These are phyloP conservation scores for Lasioglossum lativentre DNA, from an alignment of 2,888 invertebrate species.

Conservation along the genomic window DNA sequence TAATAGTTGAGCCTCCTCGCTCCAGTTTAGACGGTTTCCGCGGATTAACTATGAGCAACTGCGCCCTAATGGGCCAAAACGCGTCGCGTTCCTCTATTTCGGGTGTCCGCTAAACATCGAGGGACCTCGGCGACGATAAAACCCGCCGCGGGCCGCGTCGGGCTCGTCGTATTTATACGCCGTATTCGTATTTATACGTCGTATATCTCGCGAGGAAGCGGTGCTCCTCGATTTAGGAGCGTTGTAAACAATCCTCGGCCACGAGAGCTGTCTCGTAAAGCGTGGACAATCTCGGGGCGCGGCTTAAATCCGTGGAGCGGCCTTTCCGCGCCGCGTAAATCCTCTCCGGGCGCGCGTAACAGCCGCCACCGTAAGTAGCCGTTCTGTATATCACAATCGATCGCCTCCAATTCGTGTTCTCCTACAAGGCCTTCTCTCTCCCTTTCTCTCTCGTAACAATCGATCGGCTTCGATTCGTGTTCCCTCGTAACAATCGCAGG, in stretches of 20 bases:
- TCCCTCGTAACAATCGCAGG: neutral
- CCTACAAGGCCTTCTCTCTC: too few relatives aligned
- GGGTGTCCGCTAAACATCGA: conserved; percentile 8
- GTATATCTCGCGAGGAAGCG: conserved; percentile 22
- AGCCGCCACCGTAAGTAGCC: conserved; percentile 10
- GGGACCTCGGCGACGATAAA: conserved; percentile 17
- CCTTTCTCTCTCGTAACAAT: neutral
- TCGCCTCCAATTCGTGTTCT: neutral
- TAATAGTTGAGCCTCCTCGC: too few relatives aligned
- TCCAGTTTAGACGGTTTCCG: neutral
- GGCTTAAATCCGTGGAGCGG: conserved; percentile 35
- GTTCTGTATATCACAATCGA: conserved; percentile 12
- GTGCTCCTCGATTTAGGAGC: conserved; percentile 38
- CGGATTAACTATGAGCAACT: neutral
- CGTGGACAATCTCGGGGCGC: conserved; percentile 27
- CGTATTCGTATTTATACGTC: conserved; percentile 30
- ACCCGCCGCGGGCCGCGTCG: neutral
- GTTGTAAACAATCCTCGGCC: conserved; percentile 41
- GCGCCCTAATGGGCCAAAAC: neutral
- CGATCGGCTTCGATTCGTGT: neutral
- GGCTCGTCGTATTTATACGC: conserved; percentile 22
- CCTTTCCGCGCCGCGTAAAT: conserved; percentile 25
- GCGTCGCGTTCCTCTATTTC: neutral
- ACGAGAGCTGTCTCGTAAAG: conserved; percentile 31
- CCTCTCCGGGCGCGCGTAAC: neutral